These are phyloP conservation scores for Mythimna lalbum DNA, from an alignment of 2,888 invertebrate species.

Conservation along the genomic window DNA sequence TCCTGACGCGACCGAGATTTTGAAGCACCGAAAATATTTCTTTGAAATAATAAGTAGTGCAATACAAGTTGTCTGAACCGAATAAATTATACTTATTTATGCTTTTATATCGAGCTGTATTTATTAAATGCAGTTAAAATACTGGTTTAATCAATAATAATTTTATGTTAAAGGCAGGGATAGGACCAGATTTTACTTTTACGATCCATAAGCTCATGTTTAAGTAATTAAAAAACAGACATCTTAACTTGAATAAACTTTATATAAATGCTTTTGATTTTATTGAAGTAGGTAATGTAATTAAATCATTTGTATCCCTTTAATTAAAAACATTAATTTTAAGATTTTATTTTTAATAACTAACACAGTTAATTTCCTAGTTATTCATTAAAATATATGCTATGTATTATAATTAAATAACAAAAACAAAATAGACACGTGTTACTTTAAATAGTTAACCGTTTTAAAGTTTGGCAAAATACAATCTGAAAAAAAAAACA, in stretches of 20 bases:
- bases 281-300: neutral
- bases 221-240: conserved; percentile 11
- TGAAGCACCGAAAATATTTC: conserved; percentile 63
- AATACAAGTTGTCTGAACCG: conserved; percentile 25
- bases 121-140: neutral
- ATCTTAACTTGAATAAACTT: neutral
- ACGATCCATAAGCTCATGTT: conserved; percentile 14
- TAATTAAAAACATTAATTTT: neutral
- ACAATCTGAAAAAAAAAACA: neutral
- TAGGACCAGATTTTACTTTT: conserved; percentile 3
- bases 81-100: conserved; percentile 39
- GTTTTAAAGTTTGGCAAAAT: conserved; percentile 8
- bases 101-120: conserved; percentile 34
- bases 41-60: conserved; percentile 63
- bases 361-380: neutral
- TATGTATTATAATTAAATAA: neutral
- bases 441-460: conserved; percentile 1
- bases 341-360: neutral
- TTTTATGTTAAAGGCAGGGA: conserved; percentile 3
- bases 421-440: neutral
- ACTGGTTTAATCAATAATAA: conserved; percentile 22
- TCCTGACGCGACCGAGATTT: conserved; percentile 76
- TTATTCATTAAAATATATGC: neutral
- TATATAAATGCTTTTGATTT: neutral
- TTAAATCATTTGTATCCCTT: neutral